Percentiles rank a stretch among this genome's conserved stretches.
phyloP scores from a whole-genome alignment of 1,140 invertebrate species.

The Stegodyphus dumicola region DNA sequence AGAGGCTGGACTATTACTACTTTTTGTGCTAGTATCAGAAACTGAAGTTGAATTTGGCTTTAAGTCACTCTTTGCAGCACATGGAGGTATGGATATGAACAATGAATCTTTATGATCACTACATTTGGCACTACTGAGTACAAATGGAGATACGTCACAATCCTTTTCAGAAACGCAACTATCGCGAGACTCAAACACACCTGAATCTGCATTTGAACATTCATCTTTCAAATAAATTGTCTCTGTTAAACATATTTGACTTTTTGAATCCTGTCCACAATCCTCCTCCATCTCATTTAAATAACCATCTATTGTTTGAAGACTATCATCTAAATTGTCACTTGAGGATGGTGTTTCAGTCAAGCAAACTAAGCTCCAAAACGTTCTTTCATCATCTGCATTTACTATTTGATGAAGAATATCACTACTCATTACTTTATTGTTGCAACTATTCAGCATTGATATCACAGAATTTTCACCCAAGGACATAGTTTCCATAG shows the following conservation, averaged over 20 bases:
- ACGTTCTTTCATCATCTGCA: conserved; percentile 53
- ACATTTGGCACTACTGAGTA: conserved; percentile 47
- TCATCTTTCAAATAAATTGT: conserved; percentile 38
- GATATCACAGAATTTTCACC: conserved; percentile 5
- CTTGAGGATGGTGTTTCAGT: conserved; percentile 32
- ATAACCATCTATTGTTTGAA: conserved; percentile 47
- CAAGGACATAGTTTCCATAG: background rate
- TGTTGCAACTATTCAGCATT: conserved; percentile 4
- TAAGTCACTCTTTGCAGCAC: conserved; percentile 35
- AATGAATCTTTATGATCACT: conserved; percentile 35
- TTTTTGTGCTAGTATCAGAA: conserved; percentile 37
- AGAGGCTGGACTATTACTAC: conserved; percentile 65
- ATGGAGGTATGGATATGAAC: conserved; percentile 46
- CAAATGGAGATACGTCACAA: conserved; percentile 12
- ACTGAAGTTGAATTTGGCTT: conserved; percentile 24
- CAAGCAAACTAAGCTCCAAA: conserved; percentile 54
- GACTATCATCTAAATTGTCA: conserved; percentile 34
- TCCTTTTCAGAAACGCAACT: conserved; percentile 53
- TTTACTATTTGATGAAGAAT: conserved; percentile 36
- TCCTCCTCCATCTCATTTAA: conserved; percentile 29
- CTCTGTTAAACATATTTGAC: conserved; percentile 24
- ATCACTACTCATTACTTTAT: conserved; percentile 15
- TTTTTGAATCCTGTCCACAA: background rate
- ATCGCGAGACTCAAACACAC: conserved; percentile 52
- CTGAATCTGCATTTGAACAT: conserved; percentile 53